phyloP scores from a whole-genome alignment of 2,888 invertebrate genomes.

The Petrolisthes cinctipes region DNA sequence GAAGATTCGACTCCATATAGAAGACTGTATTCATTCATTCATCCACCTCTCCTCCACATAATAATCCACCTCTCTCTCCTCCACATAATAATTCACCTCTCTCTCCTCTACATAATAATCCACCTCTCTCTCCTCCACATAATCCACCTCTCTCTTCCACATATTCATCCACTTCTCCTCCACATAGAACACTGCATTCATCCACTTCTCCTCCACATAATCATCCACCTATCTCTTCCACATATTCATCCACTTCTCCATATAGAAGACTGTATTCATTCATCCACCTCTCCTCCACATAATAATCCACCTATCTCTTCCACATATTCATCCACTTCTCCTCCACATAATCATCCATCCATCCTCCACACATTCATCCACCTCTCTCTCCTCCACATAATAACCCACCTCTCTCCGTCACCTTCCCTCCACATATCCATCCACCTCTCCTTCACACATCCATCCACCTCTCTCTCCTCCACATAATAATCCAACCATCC shows the following conservation, averaged over 20 bases:
- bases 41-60: not conserved
- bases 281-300: not conserved
- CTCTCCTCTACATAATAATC: not conserved
- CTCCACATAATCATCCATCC: no score
- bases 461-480: not conserved
- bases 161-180: no score
- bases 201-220: not conserved
- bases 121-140: no score
- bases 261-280: not conserved
- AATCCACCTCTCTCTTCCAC: no score
- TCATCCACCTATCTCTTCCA: no score
- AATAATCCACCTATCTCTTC: no score
- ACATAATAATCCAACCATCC: no score
- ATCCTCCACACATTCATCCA: not conserved
- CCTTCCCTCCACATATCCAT: not conserved
- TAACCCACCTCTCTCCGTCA: no score
- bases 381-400: no score
- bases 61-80: no score
- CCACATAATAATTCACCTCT: not conserved
- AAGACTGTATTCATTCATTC: not conserved
- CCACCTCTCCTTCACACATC: not conserved
- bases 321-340: no score
- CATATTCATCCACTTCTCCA: not conserved
- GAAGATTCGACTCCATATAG: not conserved
- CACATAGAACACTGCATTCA: no score